Evolutionary conservation across 2,797 vertebrate species (phyloP).

Genomic region (Microctenopoma steveboyesi): DNA sequence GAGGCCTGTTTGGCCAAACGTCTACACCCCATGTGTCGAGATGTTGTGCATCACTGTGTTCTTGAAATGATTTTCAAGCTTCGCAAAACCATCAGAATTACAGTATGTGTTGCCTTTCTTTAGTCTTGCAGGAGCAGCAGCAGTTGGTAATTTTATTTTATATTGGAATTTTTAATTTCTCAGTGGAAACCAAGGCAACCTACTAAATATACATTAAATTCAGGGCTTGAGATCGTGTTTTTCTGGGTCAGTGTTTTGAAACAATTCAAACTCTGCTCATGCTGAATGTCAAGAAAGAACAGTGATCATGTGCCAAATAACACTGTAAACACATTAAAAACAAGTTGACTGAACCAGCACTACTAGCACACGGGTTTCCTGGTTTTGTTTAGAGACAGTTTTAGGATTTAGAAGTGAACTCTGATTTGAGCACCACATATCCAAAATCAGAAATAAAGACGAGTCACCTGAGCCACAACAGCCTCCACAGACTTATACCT

Average conservation of each 20-base stretch:
- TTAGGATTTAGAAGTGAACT: slow-evolving; percentile 13
- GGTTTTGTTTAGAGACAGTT: slow-evolving; percentile 16
- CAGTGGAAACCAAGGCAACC: too few species aligned
- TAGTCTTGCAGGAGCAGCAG: too few species aligned
- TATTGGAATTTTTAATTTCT: not conserved
- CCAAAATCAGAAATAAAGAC: slow-evolving; percentile 4
- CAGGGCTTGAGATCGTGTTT: not conserved
- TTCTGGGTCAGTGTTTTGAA: not conserved
- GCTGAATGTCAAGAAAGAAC: not conserved
- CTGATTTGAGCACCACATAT: slow-evolving; percentile 18
- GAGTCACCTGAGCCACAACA: slow-evolving; percentile 83
- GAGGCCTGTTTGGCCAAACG: not conserved
- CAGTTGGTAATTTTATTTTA: too few species aligned
- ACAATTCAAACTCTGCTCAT: not conserved
- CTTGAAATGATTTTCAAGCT: too few species aligned
- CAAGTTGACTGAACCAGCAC: not conserved
- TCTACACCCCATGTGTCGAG: not conserved
- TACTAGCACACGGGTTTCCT: not conserved
- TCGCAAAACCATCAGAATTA: too few species aligned
- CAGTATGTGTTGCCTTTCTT: too few species aligned
- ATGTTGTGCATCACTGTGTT: slow-evolving; percentile 2
- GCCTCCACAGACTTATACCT: slow-evolving; percentile 82
- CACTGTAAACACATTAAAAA: not conserved
- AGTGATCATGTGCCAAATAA: not conserved
- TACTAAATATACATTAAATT: too few species aligned